These are phyloP conservation scores for Galeopterus variegatus DNA, from an alignment of 2,113 vertebrate genomes.

Conservation along the genomic window DNA sequence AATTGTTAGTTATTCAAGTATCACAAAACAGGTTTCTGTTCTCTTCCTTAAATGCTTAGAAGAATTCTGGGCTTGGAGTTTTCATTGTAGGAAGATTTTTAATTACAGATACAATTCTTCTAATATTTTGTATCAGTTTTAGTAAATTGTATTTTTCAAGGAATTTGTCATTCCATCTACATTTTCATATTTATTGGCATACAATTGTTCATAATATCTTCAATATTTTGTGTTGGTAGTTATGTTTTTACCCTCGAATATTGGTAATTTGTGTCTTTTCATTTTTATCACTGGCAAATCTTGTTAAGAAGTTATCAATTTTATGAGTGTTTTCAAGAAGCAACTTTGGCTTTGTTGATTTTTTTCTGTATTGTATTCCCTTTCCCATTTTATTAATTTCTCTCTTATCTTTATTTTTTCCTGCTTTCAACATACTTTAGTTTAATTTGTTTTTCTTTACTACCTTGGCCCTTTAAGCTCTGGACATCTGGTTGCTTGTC, in stretches of 20 bases:
- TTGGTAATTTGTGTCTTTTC: neutral
- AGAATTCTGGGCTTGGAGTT: neutral
- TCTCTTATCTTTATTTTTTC: constrained; percentile 19
- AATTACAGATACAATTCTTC: neutral
- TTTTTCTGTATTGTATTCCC: neutral
- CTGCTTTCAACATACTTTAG: neutral
- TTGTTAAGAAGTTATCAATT: neutral
- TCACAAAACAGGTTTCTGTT: neutral
- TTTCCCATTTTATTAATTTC: constrained; percentile 18
- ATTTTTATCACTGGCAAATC: neutral
- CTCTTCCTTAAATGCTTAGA: neutral
- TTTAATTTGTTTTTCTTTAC: constrained; percentile 9
- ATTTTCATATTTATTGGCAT: neutral
- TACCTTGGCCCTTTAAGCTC: neutral
- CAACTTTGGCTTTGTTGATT: neutral
- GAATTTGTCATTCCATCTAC: neutral
- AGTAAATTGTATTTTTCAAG: neutral
- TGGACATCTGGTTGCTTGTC: neutral
- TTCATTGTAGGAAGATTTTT: neutral
- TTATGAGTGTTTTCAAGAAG: neutral
- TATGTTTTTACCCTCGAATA: neutral
- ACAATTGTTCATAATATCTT: neutral
- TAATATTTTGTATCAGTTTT: constrained; percentile 6
- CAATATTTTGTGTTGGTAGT: neutral
- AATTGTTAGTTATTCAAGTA: neutral